Base-by-base conservation (phyloP, 2,888 invertebrate genomes). In the Lithophane semibrunnea region DNA sequence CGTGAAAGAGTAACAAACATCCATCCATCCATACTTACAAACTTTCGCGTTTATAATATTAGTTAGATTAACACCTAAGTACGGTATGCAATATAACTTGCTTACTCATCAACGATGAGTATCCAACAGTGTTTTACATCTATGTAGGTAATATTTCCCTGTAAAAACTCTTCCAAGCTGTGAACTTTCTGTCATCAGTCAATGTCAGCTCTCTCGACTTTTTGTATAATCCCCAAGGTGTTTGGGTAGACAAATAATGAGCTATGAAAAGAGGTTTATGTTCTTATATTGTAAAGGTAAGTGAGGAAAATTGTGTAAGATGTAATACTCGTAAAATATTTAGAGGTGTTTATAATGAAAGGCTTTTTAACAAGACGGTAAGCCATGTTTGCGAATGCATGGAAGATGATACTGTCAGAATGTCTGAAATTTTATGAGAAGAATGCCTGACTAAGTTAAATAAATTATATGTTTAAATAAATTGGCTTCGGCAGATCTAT, bases 171-270 rank as follows among this genome's bases (percentile, higher is more conserved):
- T 5, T 10, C 18, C 1, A 49, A 74, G 60, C n/a, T 18, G 18
- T 2, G 47, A n/a, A 52, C 56, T n/a, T 12, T 56, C 21, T 64
- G n/a, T 54, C 29, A 66, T 75, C 21, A 21, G 56, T 80, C 80
- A 58, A 4, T 2, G 80, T 80, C 69, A 52, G 13, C 21, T 56
- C 67, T 56, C 58, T 49, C 42, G 56, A 42, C 52, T 16, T 52
- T 61, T 58, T 68, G n/a, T 69, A 60, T 69, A 21, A 10, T 69
- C 60, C 49, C 52, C 8, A 21, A 80, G 49, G 77, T 44, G 72
- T 61, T 73, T 2, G 10, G 49, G n/a, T 49, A n/a, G 42, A 42
- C 72, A 75, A 68, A 72, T 81, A 80, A 81, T 81, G 42, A 77
- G 63, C 47, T 12, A 54, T 81, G 29, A 75, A 70, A 56, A 44